Conservation (phyloP, 2,888 invertebrate species). For the Orthosia gracilis region DNA sequence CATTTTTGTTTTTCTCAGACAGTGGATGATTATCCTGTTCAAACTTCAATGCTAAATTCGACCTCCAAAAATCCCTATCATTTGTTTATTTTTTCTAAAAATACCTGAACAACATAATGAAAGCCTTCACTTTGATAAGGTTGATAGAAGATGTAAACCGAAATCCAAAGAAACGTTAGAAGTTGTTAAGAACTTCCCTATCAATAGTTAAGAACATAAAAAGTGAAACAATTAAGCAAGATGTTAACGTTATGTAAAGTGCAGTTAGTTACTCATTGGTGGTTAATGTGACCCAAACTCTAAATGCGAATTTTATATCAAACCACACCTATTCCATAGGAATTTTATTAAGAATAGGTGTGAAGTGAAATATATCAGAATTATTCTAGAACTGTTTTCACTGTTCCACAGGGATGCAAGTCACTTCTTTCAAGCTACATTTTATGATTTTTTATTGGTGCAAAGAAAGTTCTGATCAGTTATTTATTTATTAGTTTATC, state of each 20-base stretch:
- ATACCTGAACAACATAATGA: too few relatives aligned
- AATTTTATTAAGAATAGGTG: not conserved
- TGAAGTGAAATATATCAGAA: not conserved
- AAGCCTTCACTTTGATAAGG: not conserved
- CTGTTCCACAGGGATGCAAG: not conserved
- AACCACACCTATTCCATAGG: not conserved
- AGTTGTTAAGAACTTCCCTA: not conserved
- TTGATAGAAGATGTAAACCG: not conserved
- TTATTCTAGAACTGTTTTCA: not conserved
- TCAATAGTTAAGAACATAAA: not conserved
- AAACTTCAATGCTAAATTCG: not conserved
- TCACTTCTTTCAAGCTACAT: not conserved
- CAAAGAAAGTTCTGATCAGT: too few relatives aligned
- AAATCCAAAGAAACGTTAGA: not conserved
- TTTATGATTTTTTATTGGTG: not conserved
- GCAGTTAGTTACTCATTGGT: not conserved
- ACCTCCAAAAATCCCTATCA: not conserved
- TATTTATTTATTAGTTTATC: too few relatives aligned
- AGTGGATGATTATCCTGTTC: not conserved
- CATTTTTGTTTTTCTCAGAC: not conserved
- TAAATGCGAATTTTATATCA: not conserved
- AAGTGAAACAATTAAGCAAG: not conserved
- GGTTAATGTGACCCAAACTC: not conserved
- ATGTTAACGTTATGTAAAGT: too few relatives aligned
- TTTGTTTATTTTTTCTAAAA: not conserved